Evolutionary conservation across 2,113 vertebrate species (phyloP).

Genomic region (Siniperca knerii): DNA sequence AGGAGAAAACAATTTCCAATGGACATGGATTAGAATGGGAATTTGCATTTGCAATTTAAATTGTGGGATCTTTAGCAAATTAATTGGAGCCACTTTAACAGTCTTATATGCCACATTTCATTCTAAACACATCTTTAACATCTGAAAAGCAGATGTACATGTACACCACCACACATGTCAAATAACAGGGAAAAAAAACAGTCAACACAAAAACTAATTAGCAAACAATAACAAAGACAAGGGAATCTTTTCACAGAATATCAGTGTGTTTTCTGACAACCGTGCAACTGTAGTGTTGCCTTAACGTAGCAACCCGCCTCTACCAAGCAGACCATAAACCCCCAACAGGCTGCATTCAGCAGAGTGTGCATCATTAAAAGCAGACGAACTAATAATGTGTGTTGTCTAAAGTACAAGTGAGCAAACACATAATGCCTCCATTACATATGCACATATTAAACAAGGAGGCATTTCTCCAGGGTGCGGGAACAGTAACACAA

Average conservation of each 20-base stretch:
- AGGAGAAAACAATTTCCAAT: constrained; percentile 57
- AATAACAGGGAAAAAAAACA: not conserved
- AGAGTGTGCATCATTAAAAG: constrained; percentile 74
- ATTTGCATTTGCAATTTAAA: constrained; percentile 74
- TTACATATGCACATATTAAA: constrained; percentile 80
- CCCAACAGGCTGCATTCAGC: constrained; percentile 67
- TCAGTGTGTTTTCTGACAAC: constrained; percentile 56
- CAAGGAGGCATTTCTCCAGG: constrained; percentile 68
- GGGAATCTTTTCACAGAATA: constrained; percentile 19
- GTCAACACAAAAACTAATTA: constrained; percentile 38
- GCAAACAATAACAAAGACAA: constrained; percentile 30
- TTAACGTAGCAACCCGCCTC: constrained; percentile 48
- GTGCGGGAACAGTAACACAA: constrained; percentile 39
- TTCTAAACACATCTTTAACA: not conserved
- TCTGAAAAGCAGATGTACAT: constrained; percentile 7
- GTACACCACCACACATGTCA: not conserved
- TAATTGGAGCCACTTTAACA: constrained; percentile 16
- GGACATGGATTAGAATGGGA: constrained; percentile 64
- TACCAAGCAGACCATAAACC: constrained; percentile 57
- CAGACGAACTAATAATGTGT: constrained; percentile 58
- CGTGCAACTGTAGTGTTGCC: constrained; percentile 35
- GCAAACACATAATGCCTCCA: constrained; percentile 55
- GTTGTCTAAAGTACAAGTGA: constrained; percentile 62
- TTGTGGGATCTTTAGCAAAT: constrained; percentile 35
- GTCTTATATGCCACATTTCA: constrained; percentile 6